These are phyloP conservation scores for Aeoliscus strigatus DNA, from an alignment of 2,797 vertebrate genomes.

Conservation along the genomic window DNA sequence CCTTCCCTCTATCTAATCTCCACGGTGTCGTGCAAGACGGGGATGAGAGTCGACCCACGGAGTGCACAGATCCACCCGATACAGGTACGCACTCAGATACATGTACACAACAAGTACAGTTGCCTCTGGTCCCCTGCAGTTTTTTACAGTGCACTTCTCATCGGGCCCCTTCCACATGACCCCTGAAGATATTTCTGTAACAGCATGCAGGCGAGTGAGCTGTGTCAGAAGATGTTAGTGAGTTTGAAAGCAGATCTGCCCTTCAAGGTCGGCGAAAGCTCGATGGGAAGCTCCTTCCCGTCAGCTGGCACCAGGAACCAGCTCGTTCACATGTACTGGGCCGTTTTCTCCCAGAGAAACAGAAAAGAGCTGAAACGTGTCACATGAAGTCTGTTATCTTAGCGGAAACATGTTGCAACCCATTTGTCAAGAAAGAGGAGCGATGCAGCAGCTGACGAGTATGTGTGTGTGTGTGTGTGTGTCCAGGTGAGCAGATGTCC, in stretches of 20 bases:
- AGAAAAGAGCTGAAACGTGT: conserved; percentile 13
- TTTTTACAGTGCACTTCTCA: conserved; percentile 52
- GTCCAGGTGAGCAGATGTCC: conserved; percentile 24
- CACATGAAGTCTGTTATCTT: too few species aligned
- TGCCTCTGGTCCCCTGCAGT: conserved; percentile 41
- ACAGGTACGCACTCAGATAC: conserved; percentile 49
- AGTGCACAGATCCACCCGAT: conserved; percentile 51
- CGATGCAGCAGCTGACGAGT: conserved; percentile 7
- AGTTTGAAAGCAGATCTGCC: conserved; percentile 76
- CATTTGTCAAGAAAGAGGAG: not conserved
- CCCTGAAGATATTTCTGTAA: conserved; percentile 64
- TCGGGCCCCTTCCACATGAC: conserved; percentile 26
- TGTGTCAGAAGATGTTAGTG: conserved; percentile 71
- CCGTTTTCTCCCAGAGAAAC: conserved; percentile 46
- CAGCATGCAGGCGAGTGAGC: conserved; percentile 71
- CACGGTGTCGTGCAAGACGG: conserved; percentile 36
- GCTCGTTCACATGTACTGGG: conserved; percentile 46
- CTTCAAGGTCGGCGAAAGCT: conserved; percentile 62
- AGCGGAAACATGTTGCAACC: not conserved
- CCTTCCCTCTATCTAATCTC: conserved; percentile 45
- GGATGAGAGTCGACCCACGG: conserved; percentile 33
- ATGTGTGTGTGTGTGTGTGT: conserved; percentile 16
- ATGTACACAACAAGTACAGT: conserved; percentile 41
- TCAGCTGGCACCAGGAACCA: conserved; percentile 49
- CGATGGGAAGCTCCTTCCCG: conserved; percentile 58